phyloP scores from a whole-genome alignment of 2,888 invertebrate genomes.

The Gerris lacustris region DNA sequence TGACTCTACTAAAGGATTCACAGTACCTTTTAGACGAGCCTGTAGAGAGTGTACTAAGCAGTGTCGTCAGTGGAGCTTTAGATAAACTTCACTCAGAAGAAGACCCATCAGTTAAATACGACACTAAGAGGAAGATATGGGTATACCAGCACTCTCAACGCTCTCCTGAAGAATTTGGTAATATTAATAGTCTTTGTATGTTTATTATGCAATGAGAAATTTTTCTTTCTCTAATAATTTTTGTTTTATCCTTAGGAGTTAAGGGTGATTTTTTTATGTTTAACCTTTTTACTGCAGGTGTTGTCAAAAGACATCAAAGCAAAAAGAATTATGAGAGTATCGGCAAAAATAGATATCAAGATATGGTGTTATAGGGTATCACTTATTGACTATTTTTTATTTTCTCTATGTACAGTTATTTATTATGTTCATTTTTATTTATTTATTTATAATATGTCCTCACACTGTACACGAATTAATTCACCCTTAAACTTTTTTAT shows the following conservation, averaged over 20 bases:
- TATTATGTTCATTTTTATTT: too few relatives aligned
- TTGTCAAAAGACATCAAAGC: too few relatives aligned
- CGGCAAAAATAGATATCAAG: too few relatives aligned
- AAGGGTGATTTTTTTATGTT: too few relatives aligned
- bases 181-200: constrained; percentile 23
- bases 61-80: constrained; percentile 77
- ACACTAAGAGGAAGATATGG: constrained; percentile 84
- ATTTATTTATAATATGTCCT: too few relatives aligned
- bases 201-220: background rate
- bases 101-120: constrained; percentile 89
- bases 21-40: constrained; percentile 31
- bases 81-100: constrained; percentile 80
- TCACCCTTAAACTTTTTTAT: too few relatives aligned
- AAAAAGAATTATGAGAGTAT: too few relatives aligned
- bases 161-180: constrained; percentile 53
- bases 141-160: constrained; percentile 77
- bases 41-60: constrained; percentile 55
- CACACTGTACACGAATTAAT: too few relatives aligned
- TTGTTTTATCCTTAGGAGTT: background rate
- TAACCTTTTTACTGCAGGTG: too few relatives aligned
- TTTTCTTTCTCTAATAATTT: background rate
- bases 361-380: too few relatives aligned
- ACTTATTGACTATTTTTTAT: too few relatives aligned
- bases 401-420: too few relatives aligned
- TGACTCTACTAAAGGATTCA: constrained; percentile 69